Conservation (phyloP, 2,113 vertebrate species). For the Aleadryas rufinucha region DNA sequence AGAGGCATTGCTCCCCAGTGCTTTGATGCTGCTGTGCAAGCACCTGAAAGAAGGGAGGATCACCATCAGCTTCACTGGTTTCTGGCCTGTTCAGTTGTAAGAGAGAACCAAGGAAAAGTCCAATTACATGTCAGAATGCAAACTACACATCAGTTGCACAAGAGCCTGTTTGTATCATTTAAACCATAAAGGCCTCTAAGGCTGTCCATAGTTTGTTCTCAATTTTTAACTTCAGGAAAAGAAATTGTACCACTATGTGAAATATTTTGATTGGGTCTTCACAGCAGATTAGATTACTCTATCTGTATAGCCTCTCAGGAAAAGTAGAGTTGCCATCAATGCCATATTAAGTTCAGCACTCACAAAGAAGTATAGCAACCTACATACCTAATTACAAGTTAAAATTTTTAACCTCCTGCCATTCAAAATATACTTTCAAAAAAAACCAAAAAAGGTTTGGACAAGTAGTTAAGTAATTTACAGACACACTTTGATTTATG, state of each 20-base stretch:
- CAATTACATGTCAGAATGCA: background rate
- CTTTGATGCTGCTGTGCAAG: background rate
- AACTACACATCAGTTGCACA: background rate
- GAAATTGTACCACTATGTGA: background rate
- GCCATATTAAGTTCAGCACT: background rate
- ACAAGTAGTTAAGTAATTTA: background rate
- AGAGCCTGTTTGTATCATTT: background rate
- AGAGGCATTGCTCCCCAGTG: background rate
- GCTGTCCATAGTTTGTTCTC: background rate
- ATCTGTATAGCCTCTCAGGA: background rate
- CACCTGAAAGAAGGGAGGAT: background rate
- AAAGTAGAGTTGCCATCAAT: background rate
- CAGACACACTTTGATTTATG: background rate
- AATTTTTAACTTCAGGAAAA: background rate
- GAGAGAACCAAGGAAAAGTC: background rate
- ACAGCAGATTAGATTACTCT: background rate
- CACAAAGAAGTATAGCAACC: background rate
- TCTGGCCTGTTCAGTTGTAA: background rate
- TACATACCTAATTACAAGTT: background rate
- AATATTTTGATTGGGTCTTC: background rate
- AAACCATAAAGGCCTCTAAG: background rate
- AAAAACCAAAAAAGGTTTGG: background rate
- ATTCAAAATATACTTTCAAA: background rate
- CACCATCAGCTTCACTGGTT: background rate
- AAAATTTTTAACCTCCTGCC: background rate